phyloP scores from a whole-genome alignment of 2,113 vertebrate genomes.

The Oryctolagus cuniculus region mOryCun1.1 NC_091448.1:34856501-34857000 shows the following conservation, averaged over 20 bases:
- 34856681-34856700: slow-evolving; percentile 37
- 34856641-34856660: slow-evolving; percentile 50
- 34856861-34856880: background rate
- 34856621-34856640: slow-evolving; percentile 43
- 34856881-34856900: background rate
- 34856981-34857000: background rate
- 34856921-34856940: background rate
- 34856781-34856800: background rate
- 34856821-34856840: background rate
- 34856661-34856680: slow-evolving; percentile 46
- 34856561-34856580: slow-evolving; percentile 13
- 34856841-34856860: background rate
- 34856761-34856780: background rate
- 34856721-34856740: slow-evolving; percentile 17
- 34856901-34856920: background rate
- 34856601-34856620: slow-evolving; percentile 15
- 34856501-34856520: slow-evolving; percentile 99
- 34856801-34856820: background rate
- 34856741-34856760: slow-evolving; percentile 42
- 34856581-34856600: background rate
- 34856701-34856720: background rate
- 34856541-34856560: slow-evolving; percentile 79
- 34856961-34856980: slow-evolving; percentile 53
- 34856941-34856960: slow-evolving; percentile 48
- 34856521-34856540: slow-evolving; percentile 95